Evolutionary conservation across 2,797 vertebrate genomes (phyloP).

Genomic region (Characodon lateralis): DNA sequence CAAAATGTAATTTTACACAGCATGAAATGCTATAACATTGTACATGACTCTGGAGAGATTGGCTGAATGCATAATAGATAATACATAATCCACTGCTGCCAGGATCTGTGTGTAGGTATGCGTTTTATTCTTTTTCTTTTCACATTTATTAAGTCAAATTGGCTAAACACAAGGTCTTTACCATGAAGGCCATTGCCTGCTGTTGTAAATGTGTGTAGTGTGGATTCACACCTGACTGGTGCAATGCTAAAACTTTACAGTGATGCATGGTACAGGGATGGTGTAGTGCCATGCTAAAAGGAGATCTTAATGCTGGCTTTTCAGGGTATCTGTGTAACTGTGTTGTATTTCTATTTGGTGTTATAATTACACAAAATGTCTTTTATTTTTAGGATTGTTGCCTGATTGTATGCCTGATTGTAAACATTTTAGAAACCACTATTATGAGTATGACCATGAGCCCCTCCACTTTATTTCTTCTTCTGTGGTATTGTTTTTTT

Average conservation of each 20-base stretch:
- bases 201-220: slow-evolving; percentile 7
- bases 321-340: not conserved
- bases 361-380: too few relatives aligned
- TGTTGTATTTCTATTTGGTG: too few relatives aligned
- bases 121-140: not conserved
- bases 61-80: slow-evolving; percentile 42
- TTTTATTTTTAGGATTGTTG: too few relatives aligned
- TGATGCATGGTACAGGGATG: not conserved
- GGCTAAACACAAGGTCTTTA: slow-evolving; percentile 15
- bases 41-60: slow-evolving; percentile 24
- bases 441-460: too few relatives aligned
- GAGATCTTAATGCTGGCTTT: slow-evolving; percentile 12
- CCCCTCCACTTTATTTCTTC: too few relatives aligned
- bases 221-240: slow-evolving; percentile 13
- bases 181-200: not conserved
- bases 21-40: slow-evolving; percentile 35
- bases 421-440: too few relatives aligned
- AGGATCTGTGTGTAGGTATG: slow-evolving; percentile 18
- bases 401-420: too few relatives aligned
- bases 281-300: slow-evolving; percentile 11
- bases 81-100: slow-evolving; percentile 35
- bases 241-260: slow-evolving; percentile 11
- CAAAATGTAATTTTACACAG: slow-evolving; percentile 32
- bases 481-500: too few relatives aligned
- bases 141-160: not conserved